Conservation (phyloP, 2,113 vertebrate genomes). For the Melanostigma gelatinosum region DNA sequence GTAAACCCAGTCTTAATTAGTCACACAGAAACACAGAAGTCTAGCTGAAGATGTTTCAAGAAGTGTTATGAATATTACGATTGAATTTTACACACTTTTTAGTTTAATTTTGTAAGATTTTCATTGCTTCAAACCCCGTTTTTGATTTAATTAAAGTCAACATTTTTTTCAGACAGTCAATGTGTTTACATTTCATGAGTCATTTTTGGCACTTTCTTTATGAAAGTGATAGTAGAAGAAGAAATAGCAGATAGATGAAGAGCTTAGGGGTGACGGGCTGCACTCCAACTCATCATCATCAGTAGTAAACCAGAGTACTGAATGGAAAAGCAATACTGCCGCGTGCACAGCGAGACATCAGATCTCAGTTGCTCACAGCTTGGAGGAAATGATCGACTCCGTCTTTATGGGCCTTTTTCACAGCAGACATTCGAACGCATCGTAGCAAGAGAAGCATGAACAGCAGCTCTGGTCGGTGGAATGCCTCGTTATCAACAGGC, state of each 20-base stretch:
- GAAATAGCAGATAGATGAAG: not conserved
- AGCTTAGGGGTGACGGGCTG: not conserved
- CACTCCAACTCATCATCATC: not conserved
- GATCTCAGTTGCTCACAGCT: not conserved
- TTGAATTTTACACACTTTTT: not conserved
- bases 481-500: too few relatives aligned
- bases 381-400: not conserved
- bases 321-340: not conserved
- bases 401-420: not conserved
- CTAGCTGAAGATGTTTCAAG: not conserved
- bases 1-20: not conserved
- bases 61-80: not conserved
- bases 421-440: too few relatives aligned
- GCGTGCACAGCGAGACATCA: not conserved
- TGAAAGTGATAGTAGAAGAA: not conserved
- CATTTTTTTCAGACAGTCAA: not conserved
- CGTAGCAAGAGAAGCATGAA: not conserved
- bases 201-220: not conserved
- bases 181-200: not conserved
- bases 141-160: not conserved
- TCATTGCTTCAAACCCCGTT: not conserved
- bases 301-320: not conserved
- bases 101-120: not conserved
- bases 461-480: not conserved
- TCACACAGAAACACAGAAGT: not conserved